Percentiles rank a stretch among this genome's conserved stretches.
Conservation (phyloP, 2,113 vertebrate species). For the Myodes glareolus region DNA sequence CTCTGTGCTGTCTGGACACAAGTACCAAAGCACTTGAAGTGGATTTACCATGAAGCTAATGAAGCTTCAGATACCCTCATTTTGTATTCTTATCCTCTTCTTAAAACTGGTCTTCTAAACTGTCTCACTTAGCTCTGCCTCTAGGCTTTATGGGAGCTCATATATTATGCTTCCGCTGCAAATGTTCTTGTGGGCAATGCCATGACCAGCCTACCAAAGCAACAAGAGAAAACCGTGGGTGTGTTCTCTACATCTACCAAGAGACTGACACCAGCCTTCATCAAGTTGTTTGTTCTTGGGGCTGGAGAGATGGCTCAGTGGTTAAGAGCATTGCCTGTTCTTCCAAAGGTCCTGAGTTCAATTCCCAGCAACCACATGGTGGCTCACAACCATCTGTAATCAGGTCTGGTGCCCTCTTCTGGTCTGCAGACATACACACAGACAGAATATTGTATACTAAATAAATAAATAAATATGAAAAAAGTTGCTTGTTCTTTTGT, state of each 20-base stretch:
- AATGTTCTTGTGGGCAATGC: not conserved
- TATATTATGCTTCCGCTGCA: not conserved
- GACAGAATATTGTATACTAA: too few relatives aligned
- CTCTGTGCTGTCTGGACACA: not conserved
- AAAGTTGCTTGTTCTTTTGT: not conserved
- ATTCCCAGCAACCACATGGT: too few relatives aligned
- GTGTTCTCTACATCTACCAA: not conserved
- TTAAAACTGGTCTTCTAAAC: constrained; percentile 48
- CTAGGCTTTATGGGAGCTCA: not conserved
- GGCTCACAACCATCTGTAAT: too few relatives aligned
- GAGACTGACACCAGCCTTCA: not conserved
- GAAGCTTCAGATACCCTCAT: constrained; percentile 38
- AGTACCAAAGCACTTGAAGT: not conserved
- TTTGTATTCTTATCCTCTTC: constrained; percentile 51
- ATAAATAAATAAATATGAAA: too few relatives aligned
- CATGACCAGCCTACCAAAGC: not conserved
- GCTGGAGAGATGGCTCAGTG: too few relatives aligned
- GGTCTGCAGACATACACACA: too few relatives aligned
- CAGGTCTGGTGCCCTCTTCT: too few relatives aligned
- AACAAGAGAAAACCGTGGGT: constrained; percentile 14
- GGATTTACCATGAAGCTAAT: not conserved
- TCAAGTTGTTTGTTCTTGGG: not conserved
- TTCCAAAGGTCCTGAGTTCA: too few relatives aligned
- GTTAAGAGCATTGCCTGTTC: too few relatives aligned
- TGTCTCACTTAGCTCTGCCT: not conserved